phyloP scores from a whole-genome alignment of 2,113 vertebrate genomes.

The Passer montanus region DNA sequence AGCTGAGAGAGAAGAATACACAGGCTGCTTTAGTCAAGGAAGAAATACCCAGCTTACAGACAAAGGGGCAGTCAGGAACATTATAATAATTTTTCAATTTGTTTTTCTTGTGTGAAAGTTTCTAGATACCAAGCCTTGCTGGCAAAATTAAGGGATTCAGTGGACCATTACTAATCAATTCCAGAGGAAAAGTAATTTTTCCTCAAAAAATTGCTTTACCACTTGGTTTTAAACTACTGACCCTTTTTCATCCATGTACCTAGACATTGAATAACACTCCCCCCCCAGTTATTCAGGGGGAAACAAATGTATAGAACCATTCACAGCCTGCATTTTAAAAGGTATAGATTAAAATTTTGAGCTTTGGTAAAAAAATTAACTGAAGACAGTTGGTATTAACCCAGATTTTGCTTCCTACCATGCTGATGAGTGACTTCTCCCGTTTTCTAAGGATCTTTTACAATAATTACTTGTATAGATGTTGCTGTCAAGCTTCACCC shows the following conservation, averaged over 20 bases:
- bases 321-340: neutral
- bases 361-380: neutral
- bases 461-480: neutral
- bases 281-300: neutral
- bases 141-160: neutral
- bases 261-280: neutral
- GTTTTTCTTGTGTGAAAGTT: too few relatives aligned
- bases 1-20: neutral
- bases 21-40: neutral
- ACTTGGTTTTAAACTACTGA: neutral
- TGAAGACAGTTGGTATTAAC: neutral
- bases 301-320: neutral
- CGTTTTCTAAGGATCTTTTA: neutral
- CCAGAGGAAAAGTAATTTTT: neutral
- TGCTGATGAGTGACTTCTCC: neutral
- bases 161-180: neutral
- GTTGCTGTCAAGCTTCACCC: neutral
- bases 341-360: neutral
- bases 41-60: neutral
- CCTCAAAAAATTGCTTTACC: neutral
- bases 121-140: neutral
- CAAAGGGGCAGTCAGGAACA: neutral
- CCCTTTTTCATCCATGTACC: neutral
- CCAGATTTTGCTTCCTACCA: neutral
- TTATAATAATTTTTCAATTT: too few relatives aligned